Conservation (phyloP, 2,888 invertebrate species). For the Bombylius discolor region DNA sequence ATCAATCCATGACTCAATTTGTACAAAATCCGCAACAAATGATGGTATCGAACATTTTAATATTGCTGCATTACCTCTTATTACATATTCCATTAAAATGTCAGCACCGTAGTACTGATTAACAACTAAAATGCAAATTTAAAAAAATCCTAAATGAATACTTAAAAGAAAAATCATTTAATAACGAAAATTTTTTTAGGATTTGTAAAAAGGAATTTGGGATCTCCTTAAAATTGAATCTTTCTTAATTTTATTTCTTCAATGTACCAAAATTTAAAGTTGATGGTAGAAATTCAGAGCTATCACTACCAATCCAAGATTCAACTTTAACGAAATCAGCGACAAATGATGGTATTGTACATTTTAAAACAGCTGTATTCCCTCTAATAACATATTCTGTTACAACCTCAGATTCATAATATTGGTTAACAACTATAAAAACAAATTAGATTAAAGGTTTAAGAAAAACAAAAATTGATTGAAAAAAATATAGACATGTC, state of each 20-base stretch:
- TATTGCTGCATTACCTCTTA: slow-evolving; percentile 57
- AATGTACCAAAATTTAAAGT: slow-evolving; percentile 51
- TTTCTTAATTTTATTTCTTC: too few species aligned
- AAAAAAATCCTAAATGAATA: neutral
- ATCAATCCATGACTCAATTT: slow-evolving; percentile 56
- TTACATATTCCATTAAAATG: slow-evolving; percentile 59
- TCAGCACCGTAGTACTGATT: slow-evolving; percentile 60
- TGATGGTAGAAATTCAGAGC: slow-evolving; percentile 51
- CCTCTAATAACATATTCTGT: slow-evolving; percentile 82
- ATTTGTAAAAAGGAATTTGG: neutral
- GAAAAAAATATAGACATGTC: too few species aligned
- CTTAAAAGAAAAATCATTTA: too few species aligned
- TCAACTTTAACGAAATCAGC: slow-evolving; percentile 84
- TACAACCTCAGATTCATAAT: slow-evolving; percentile 77
- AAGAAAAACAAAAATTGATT: too few species aligned
- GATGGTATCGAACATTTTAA: slow-evolving; percentile 62
- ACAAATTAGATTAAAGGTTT: too few species aligned
- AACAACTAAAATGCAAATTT: slow-evolving; percentile 42
- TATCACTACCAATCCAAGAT: slow-evolving; percentile 59
- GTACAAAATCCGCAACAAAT: slow-evolving; percentile 60
- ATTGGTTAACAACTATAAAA: slow-evolving; percentile 68
- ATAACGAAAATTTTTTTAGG: neutral
- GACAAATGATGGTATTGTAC: slow-evolving; percentile 81
- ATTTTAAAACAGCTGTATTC: slow-evolving; percentile 75
- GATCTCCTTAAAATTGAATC: neutral